Evolutionary conservation across 2,113 vertebrate genomes (phyloP).

Genomic region (Sylvia atricapilla): DNA sequence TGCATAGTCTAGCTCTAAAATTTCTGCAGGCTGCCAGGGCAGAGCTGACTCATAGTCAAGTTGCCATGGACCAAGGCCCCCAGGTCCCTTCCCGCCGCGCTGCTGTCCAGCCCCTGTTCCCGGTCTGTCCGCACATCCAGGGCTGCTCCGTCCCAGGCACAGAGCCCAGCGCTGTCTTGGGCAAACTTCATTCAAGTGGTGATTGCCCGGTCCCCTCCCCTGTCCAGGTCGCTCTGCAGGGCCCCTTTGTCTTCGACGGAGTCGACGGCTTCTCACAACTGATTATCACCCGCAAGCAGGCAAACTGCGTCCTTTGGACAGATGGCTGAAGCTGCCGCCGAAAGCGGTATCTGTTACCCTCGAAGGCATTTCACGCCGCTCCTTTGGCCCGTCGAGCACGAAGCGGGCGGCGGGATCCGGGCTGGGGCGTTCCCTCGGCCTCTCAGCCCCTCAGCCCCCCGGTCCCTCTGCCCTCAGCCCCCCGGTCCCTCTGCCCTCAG

Average conservation of each 20-base stretch:
- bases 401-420: rapidly evolving
- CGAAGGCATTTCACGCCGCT: rapidly evolving
- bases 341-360: rapidly evolving
- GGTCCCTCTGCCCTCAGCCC: no score
- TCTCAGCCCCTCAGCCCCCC: no score
- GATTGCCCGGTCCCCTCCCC: not conserved
- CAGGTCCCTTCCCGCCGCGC: not conserved
- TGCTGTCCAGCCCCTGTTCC: not conserved
- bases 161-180: not conserved
- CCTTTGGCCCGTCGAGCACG: rapidly evolving
- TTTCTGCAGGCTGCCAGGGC: no score
- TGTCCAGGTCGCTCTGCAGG: not conserved
- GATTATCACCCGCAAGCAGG: no score
- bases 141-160: not conserved
- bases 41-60: not conserved
- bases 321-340: rapidly evolving
- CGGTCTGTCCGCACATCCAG: not conserved
- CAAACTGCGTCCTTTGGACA: rapidly evolving
- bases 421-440: no score
- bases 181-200: rapidly evolving
- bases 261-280: not conserved
- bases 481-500: no score
- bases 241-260: not conserved
- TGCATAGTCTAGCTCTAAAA: not conserved
- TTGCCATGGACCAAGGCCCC: not conserved